phyloP scores from a whole-genome alignment of 2,888 invertebrate genomes.

The Galerucella nymphaeae region DNA sequence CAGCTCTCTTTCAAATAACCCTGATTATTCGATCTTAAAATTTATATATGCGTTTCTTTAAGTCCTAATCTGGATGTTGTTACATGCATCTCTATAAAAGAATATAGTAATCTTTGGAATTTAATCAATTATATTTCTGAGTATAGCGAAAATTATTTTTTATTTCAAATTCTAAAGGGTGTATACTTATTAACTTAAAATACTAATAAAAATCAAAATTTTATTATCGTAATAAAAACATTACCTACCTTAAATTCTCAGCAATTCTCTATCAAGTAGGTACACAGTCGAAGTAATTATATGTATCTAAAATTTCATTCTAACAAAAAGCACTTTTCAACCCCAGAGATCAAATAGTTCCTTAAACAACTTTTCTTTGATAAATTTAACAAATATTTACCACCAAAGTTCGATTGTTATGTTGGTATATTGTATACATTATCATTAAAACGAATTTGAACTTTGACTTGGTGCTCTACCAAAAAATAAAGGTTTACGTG shows the following conservation, averaged over 20 bases:
- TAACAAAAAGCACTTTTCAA: too few relatives aligned
- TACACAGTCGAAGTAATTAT: too few relatives aligned
- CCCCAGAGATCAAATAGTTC: too few relatives aligned
- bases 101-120: background rate
- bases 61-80: background rate
- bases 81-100: background rate
- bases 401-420: background rate
- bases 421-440: background rate
- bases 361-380: background rate
- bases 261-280: too few relatives aligned
- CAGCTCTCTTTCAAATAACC: constrained; percentile 5
- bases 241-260: too few relatives aligned
- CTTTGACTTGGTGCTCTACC: background rate
- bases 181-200: too few relatives aligned
- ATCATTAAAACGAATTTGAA: background rate
- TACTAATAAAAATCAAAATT: too few relatives aligned
- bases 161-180: too few relatives aligned
- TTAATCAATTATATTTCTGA: background rate
- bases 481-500: background rate
- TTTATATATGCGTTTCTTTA: constrained; percentile 2
- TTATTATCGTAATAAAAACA: too few relatives aligned
- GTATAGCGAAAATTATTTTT: too few relatives aligned
- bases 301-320: too few relatives aligned
- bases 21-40: background rate
- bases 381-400: background rate